A percentile compares a stretch with the other conserved stretches of the same genome.
These are phyloP conservation scores for Lepus timidus DNA, from an alignment of 2,113 vertebrate genomes.

Conservation along the genomic window DNA sequence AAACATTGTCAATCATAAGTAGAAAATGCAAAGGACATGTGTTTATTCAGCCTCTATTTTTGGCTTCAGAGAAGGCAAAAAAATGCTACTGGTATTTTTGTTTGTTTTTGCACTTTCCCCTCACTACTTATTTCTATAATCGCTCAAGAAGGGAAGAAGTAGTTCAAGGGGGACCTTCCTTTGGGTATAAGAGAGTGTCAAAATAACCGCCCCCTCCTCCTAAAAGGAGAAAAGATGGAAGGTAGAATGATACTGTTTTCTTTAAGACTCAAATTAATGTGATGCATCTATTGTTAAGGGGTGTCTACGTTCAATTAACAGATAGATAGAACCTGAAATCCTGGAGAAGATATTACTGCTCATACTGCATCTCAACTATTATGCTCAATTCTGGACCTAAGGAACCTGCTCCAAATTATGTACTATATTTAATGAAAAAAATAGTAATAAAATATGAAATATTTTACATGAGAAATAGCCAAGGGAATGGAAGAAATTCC, in stretches of 20 bases:
- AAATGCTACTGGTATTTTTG: neutral
- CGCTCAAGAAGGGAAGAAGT: neutral
- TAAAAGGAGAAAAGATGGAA: neutral
- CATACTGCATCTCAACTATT: neutral
- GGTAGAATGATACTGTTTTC: neutral
- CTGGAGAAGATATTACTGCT: neutral
- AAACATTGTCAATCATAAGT: neutral
- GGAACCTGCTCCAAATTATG: neutral
- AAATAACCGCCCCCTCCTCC: neutral
- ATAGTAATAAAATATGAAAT: constrained; percentile 39
- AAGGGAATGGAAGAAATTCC: neutral
- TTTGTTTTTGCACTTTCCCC: constrained; percentile 32
- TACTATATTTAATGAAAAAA: neutral
- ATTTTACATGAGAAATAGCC: neutral
- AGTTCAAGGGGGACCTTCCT: neutral
- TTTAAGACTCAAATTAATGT: neutral
- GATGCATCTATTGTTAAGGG: neutral
- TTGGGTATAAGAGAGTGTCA: neutral
- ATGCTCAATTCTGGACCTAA: neutral
- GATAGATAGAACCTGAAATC: neutral
- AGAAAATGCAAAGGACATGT: neutral
- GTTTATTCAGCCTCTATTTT: constrained; percentile 50
- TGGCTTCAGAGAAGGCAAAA: neutral
- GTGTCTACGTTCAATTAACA: neutral
- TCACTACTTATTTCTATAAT: constrained; percentile 10